Base-by-base conservation (phyloP, 2,888 invertebrate species). In the Emmelina monodactyla region DNA sequence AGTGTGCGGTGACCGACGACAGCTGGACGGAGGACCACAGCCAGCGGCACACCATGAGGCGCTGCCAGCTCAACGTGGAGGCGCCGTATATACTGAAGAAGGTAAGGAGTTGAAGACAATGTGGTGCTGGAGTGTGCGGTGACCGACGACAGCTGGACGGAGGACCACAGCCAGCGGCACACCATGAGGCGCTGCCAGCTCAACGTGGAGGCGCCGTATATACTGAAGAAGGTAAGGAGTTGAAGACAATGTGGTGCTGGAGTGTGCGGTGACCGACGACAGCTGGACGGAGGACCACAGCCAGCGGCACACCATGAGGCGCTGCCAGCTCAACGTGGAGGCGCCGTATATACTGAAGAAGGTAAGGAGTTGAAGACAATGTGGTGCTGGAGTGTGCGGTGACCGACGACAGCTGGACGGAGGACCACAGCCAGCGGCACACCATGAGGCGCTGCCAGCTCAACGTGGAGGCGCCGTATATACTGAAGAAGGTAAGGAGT, bases 1-100 rank as follows among this genome's bases (percentile, higher is more conserved):
- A 94, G 33, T 94, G 94, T 62, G 88, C 88, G 49, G 85, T 94
- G 43, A 83, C 87, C 3, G 85, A 85, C 32, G 94, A 97, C 58
- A 85, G 85, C 56, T 87, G 87, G 57, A 84, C 87, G 38, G 84
- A 88, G 29, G 92, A 93, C 63, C 88, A 91, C 44, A 86, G 92
- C 1, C 82, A 88, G 46, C 84, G 91, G 51, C 84, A 88, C 43
- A 90, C 95, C 16, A 91, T 91, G 45, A 82, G 97, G 37, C 85
- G 91, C 34, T 97, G 96, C 63, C 89, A 91, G 69, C 81, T 97
- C 35, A 91, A 93, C 55, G 92, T 96, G 1, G 96, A 97, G 44
- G 96, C 94, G 10, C 97, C 97, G 0, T 97, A 96, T 66, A 76
- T 97, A 34, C 84, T 97, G 38, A 96, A 96, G 68, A 97, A 96